phyloP scores from a whole-genome alignment of 2,888 invertebrate species.

The Plutella xylostella region DNA sequence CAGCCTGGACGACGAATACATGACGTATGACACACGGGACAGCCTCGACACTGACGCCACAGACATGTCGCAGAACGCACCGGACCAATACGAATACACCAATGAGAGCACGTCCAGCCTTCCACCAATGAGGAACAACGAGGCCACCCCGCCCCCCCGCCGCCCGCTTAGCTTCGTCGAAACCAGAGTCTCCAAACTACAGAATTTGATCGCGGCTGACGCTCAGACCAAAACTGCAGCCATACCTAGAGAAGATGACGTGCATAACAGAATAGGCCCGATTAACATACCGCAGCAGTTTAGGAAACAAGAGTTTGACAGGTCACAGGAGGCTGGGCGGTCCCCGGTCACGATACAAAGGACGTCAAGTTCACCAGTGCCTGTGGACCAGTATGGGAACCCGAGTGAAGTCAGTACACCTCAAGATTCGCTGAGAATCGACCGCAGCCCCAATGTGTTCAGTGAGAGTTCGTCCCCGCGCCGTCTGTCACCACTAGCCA shows the following conservation, averaged over 20 bases:
- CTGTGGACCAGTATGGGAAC: conserved; percentile 23
- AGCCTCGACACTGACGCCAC: conserved; percentile 32
- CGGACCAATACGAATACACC: conserved; percentile 19
- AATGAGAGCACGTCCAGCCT: conserved; percentile 15
- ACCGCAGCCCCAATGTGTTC: conserved; percentile 52
- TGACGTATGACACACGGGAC: conserved; percentile 44
- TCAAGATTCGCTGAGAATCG: conserved; percentile 41
- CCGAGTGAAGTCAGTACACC: conserved; percentile 40
- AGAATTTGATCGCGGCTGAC: conserved; percentile 47
- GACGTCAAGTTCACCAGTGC: conserved; percentile 46
- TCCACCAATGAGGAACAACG: conserved; percentile 23
- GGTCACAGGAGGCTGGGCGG: conserved; percentile 31
- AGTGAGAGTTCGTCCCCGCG: conserved; percentile 56
- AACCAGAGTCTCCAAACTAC: conserved; percentile 57
- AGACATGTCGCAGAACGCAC: conserved; percentile 30
- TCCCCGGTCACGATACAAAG: conserved; percentile 39
- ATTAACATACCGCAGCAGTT: conserved; percentile 46
- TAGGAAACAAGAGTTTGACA: conserved; percentile 30
- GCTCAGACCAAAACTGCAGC: conserved; percentile 38
- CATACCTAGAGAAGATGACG: conserved; percentile 38
- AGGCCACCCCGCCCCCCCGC: conserved; percentile 21
- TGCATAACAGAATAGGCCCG: conserved; percentile 37
- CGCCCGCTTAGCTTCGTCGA: conserved; percentile 57
- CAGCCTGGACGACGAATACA: conserved; percentile 46
- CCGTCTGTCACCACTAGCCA: conserved; percentile 54